A percentile compares a stretch with the other conserved stretches of the same genome.
Conservation (phyloP, 2,113 vertebrate genomes). For the Leiothrix lutea region DNA sequence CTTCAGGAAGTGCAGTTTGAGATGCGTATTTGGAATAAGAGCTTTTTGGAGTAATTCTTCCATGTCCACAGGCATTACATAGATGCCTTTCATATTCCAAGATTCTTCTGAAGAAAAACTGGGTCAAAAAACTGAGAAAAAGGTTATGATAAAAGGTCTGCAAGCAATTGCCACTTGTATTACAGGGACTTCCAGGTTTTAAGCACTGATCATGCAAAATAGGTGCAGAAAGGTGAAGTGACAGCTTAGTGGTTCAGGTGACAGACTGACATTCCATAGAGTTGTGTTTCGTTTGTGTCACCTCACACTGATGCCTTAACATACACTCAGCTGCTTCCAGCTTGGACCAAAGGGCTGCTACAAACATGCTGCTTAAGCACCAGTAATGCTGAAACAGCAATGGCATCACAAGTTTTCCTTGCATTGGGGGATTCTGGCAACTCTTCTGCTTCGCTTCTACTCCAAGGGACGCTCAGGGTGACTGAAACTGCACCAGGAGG, state of each 20-base stretch:
- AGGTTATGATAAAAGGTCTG: not conserved
- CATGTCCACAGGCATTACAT: constrained; percentile 72
- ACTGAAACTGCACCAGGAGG: not conserved
- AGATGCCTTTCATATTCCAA: constrained; percentile 72
- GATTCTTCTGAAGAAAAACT: constrained; percentile 26
- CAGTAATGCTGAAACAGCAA: not conserved
- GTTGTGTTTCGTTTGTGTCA: not conserved
- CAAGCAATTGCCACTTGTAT: not conserved
- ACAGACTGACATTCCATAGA: not conserved
- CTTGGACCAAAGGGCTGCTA: not conserved
- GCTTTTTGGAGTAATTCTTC: constrained; percentile 74
- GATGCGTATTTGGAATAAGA: constrained; percentile 8
- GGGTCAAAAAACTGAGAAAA: not conserved
- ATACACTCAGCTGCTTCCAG: not conserved
- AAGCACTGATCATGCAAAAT: not conserved
- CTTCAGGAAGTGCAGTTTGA: constrained; percentile 81
- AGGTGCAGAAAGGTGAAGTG: not conserved
- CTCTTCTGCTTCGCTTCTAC: not conserved
- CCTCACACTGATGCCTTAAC: not conserved
- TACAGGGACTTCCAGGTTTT: not conserved
- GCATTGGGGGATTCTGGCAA: not conserved
- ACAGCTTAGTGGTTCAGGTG: not conserved
- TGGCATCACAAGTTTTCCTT: not conserved
- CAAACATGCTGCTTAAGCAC: not conserved
- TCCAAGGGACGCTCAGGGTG: not conserved